Percentiles rank a stretch among this genome's conserved stretches.
Evolutionary conservation across 2,888 invertebrate genomes (phyloP).

Genomic region (Adineta ricciae): DNA sequence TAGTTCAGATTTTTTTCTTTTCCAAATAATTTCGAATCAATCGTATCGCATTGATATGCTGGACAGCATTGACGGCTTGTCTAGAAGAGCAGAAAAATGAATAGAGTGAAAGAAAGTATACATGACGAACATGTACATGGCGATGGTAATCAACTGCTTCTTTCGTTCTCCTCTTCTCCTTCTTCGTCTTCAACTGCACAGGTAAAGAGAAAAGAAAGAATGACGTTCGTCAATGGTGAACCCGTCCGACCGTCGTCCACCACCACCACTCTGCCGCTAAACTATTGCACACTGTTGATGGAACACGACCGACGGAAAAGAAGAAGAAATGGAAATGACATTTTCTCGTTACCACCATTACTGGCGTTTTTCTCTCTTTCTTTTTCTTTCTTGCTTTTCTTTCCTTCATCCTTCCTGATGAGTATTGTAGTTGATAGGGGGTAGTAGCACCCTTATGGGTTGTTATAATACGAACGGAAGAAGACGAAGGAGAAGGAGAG

Average conservation of each 20-base stretch:
- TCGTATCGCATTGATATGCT: not conserved
- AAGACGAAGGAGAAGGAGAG: not conserved
- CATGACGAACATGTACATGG: not conserved
- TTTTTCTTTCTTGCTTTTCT: not conserved
- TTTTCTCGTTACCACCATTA: not conserved
- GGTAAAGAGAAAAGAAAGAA: constrained; percentile 9
- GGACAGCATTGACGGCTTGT: not conserved
- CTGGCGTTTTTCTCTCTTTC: not conserved
- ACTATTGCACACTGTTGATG: not conserved
- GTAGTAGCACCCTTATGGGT: not conserved
- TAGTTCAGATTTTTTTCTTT: not conserved
- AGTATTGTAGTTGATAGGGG: not conserved
- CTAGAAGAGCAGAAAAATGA: constrained; percentile 9
- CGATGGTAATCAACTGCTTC: not conserved
- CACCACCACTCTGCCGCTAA: not conserved
- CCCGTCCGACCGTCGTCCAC: constrained; percentile 1
- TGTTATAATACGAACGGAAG: not conserved
- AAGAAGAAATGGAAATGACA: constrained; percentile 15
- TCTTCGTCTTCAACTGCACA: not conserved
- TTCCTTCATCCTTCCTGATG: not conserved
- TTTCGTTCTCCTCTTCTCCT: not conserved
- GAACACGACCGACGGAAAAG: constrained; percentile 6
- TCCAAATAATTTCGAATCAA: not conserved
- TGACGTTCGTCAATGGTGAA: constrained; percentile 1
- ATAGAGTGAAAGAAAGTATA: not conserved